phyloP scores from a whole-genome alignment of 2,888 invertebrate species.

The Smittia aterrima region DNA sequence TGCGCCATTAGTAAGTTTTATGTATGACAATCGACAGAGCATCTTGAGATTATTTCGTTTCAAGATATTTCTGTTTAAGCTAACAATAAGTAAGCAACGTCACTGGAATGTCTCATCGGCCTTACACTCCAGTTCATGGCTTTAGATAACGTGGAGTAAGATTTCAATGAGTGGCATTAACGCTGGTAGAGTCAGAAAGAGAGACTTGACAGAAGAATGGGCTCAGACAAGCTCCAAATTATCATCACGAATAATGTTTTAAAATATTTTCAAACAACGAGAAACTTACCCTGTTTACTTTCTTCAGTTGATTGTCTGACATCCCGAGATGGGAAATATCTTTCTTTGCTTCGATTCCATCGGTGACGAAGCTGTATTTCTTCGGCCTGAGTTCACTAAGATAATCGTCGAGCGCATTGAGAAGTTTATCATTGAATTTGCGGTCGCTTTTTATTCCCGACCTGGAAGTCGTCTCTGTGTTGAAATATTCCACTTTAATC shows the following conservation, averaged over 20 bases:
- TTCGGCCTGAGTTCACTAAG: not conserved
- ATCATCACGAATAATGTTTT: slow-evolving; percentile 52
- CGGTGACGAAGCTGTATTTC: slow-evolving; percentile 24
- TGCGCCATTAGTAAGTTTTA: not conserved
- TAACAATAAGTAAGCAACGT: not conserved
- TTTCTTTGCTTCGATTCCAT: slow-evolving; percentile 32
- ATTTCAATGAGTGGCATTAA: slow-evolving; percentile 53
- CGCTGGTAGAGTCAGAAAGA: slow-evolving; percentile 47
- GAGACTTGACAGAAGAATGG: slow-evolving; percentile 43
- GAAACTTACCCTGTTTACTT: slow-evolving; percentile 48
- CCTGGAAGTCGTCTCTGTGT: not conserved
- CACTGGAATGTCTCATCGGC: slow-evolving; percentile 50
- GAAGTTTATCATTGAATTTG: slow-evolving; percentile 8
- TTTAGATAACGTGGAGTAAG: slow-evolving; percentile 49
- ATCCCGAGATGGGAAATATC: slow-evolving; percentile 8
- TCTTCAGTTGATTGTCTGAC: slow-evolving; percentile 27
- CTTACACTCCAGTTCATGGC: slow-evolving; percentile 50
- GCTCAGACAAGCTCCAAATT: slow-evolving; percentile 52
- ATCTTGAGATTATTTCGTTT: slow-evolving; percentile 12
- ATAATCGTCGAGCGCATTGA: not conserved
- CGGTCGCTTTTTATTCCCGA: not conserved
- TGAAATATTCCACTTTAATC: slow-evolving; percentile 11
- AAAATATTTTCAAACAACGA: not conserved
- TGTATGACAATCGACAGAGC: not conserved
- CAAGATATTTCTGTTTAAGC: not conserved